Evolutionary conservation across 2,113 vertebrate genomes (phyloP).

Genomic region (Gymnocephalus cernua): DNA sequence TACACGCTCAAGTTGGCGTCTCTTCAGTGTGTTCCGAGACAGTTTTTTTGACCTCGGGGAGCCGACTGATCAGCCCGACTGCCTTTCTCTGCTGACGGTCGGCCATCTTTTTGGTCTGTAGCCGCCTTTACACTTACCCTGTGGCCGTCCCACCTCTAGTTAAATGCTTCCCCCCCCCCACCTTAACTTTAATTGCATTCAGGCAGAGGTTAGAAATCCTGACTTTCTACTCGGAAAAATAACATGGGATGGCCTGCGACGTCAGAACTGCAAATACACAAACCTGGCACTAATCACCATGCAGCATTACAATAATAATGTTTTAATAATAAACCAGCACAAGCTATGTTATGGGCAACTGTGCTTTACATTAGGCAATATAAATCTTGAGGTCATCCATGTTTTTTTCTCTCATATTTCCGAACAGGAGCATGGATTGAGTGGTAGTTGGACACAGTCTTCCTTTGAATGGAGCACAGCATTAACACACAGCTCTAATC

Average conservation of each 20-base stretch:
- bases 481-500: constrained; percentile 3
- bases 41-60: too few relatives aligned
- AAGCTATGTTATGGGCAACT: background rate
- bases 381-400: background rate
- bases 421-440: constrained; percentile 21
- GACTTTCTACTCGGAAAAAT: constrained; percentile 4
- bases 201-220: constrained; percentile 1
- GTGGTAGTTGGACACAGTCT: background rate
- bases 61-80: too few relatives aligned
- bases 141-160: background rate
- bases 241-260: background rate
- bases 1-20: too few relatives aligned
- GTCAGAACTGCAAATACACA: background rate
- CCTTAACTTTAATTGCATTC: background rate
- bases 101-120: too few relatives aligned
- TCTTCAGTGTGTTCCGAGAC: too few relatives aligned
- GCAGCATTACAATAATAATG: background rate
- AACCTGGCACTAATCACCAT: background rate
- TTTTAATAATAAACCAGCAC: background rate
- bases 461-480: background rate
- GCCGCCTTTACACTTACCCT: background rate
- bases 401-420: background rate
- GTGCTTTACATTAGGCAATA: background rate
- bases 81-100: too few relatives aligned
- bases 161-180: background rate